Percentiles rank a stretch among this genome's conserved stretches.
phyloP scores from a whole-genome alignment of 2,113 vertebrate genomes.

The Cynopterus brachyotis region DNA sequence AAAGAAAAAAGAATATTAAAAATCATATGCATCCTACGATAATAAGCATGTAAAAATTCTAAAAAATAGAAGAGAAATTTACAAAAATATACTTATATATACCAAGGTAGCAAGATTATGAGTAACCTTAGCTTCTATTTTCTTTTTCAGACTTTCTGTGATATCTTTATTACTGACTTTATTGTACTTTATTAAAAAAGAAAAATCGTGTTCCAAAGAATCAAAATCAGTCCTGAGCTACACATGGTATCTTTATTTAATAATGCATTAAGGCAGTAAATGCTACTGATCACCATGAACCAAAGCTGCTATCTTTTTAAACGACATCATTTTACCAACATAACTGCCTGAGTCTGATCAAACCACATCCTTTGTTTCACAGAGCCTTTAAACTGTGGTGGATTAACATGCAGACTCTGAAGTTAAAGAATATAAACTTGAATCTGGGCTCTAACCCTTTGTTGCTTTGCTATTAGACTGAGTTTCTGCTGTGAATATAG shows the following conservation, averaged over 20 bases:
- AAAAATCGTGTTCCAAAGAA: slow-evolving; percentile 22
- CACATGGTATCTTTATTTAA: neutral
- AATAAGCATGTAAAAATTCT: neutral
- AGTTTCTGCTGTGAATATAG: neutral
- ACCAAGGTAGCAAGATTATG: neutral
- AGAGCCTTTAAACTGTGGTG: neutral
- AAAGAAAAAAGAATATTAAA: neutral
- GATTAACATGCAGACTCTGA: neutral
- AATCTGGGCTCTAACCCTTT: neutral
- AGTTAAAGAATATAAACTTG: neutral
- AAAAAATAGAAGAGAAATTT: neutral
- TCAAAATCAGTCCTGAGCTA: neutral
- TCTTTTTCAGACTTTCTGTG: neutral
- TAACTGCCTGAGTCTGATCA: too few species aligned
- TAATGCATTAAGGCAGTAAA: neutral
- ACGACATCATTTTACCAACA: neutral
- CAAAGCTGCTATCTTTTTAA: neutral
- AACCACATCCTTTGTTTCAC: neutral
- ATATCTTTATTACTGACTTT: neutral
- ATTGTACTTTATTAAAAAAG: neutral
- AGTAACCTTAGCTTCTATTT: neutral
- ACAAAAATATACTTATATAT: neutral
- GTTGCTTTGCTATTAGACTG: neutral
- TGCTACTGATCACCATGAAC: neutral
- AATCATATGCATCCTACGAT: neutral